phyloP scores from a whole-genome alignment of 2,797 vertebrate genomes.

The Channa striata region DNA sequence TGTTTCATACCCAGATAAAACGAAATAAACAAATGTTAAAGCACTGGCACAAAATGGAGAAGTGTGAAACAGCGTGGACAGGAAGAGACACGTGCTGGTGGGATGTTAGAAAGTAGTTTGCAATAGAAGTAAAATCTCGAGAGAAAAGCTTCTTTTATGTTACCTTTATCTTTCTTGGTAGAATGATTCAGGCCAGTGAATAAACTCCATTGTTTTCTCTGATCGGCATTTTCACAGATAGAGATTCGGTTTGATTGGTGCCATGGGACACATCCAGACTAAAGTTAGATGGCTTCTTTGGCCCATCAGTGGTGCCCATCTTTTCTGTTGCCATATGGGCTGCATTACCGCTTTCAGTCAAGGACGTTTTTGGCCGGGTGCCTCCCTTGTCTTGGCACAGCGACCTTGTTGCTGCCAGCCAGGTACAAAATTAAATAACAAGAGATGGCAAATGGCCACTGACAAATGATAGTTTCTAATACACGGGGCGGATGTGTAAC shows the following conservation, averaged over 20 bases:
- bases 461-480: slow-evolving; percentile 49
- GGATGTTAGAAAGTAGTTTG: slow-evolving; percentile 38
- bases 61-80: slow-evolving; percentile 38
- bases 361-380: slow-evolving; percentile 45
- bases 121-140: slow-evolving; percentile 40
- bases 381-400: slow-evolving; percentile 58
- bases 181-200: slow-evolving; percentile 47
- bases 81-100: slow-evolving; percentile 1
- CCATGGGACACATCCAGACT: slow-evolving; percentile 62
- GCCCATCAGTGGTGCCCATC: slow-evolving; percentile 37
- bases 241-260: slow-evolving; percentile 51
- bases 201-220: slow-evolving; percentile 45
- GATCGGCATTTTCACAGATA: slow-evolving; percentile 51
- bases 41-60: slow-evolving; percentile 43
- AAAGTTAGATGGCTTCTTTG: slow-evolving; percentile 51
- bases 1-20: slow-evolving; percentile 40
- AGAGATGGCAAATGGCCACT: slow-evolving; percentile 61
- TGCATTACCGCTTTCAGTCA: slow-evolving; percentile 56
- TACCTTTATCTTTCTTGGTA: slow-evolving; percentile 39
- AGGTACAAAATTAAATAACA: slow-evolving; percentile 74
- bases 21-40: slow-evolving; percentile 35
- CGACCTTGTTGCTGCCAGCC: slow-evolving; percentile 59
- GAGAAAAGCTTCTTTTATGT: slow-evolving; percentile 32
- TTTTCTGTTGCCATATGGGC: slow-evolving; percentile 69
- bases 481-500: slow-evolving; percentile 36